phyloP scores from a whole-genome alignment of 2,888 invertebrate genomes.

The Syritta pipiens region DNA sequence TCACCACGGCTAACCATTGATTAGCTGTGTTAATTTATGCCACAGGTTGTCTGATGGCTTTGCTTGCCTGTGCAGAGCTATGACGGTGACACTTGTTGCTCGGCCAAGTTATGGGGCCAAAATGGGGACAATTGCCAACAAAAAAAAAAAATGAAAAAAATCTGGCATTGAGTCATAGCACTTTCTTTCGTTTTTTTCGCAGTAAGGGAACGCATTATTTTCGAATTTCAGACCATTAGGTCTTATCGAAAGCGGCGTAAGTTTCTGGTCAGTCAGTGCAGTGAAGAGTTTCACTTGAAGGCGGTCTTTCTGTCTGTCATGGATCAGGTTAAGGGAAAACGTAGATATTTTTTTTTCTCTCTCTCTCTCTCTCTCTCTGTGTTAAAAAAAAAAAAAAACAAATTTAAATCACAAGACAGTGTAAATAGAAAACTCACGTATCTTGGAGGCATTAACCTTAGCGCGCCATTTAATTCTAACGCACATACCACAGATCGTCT shows the following conservation, averaged over 20 bases:
- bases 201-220: constrained; percentile 33
- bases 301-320: neutral
- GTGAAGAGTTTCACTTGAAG: constrained; percentile 25
- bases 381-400: too few species aligned
- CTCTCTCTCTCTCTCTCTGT: neutral
- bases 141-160: constrained; percentile 7
- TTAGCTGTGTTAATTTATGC: constrained; percentile 61
- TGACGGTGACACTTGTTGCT: neutral
- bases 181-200: constrained; percentile 59
- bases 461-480: constrained; percentile 33
- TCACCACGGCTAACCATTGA: constrained; percentile 6
- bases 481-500: constrained; percentile 2
- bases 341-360: neutral
- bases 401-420: constrained; percentile 10
- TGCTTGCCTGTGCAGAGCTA: constrained; percentile 9
- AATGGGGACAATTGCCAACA: constrained; percentile 53
- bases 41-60: constrained; percentile 41
- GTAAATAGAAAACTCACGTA: constrained; percentile 64
- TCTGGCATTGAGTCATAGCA: constrained; percentile 60
- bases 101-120: constrained; percentile 23
- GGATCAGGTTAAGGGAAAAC: neutral
- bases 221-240: constrained; percentile 16
- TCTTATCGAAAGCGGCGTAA: constrained; percentile 37
- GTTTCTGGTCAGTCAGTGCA: constrained; percentile 1
- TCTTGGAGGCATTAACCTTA: constrained; percentile 40